Conservation (phyloP, 2,113 vertebrate genomes). For the Myodes glareolus region DNA sequence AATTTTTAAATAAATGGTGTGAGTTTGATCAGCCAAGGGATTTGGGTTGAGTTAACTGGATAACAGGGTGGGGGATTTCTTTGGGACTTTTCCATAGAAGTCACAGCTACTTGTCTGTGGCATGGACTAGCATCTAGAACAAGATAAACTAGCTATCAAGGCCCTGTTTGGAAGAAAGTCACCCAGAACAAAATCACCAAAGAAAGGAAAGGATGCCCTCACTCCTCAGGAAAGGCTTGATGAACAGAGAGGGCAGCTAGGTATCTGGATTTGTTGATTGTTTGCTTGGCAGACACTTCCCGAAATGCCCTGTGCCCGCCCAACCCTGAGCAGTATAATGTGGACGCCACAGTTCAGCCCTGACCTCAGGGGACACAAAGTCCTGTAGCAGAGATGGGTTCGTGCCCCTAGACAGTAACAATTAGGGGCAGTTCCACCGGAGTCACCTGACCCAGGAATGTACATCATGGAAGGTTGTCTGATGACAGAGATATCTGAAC, state of each 20-base stretch:
- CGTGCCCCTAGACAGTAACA: background rate
- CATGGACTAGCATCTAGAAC: background rate
- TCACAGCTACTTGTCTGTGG: background rate
- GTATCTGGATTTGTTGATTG: background rate
- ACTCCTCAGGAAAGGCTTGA: background rate
- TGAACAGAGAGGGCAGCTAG: background rate
- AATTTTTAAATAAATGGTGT: slow-evolving; percentile 19
- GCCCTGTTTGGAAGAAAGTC: background rate
- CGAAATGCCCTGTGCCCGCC: background rate
- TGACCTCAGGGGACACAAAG: background rate
- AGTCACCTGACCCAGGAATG: background rate
- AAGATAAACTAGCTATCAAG: background rate
- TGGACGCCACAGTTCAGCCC: too few species aligned
- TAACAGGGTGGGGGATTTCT: background rate
- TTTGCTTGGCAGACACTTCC: background rate
- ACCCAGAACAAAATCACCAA: background rate
- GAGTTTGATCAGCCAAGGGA: slow-evolving; percentile 3
- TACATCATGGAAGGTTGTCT: background rate
- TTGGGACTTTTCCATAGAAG: slow-evolving; percentile 57
- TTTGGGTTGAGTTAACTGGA: background rate
- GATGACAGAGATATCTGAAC: background rate
- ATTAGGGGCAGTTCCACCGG: background rate
- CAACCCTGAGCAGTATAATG: background rate
- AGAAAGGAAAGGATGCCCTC: background rate
- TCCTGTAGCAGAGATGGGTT: background rate